Evolutionary conservation across 2,113 vertebrate genomes (phyloP).

Genomic region (Misgurnus anguillicaudatus): DNA sequence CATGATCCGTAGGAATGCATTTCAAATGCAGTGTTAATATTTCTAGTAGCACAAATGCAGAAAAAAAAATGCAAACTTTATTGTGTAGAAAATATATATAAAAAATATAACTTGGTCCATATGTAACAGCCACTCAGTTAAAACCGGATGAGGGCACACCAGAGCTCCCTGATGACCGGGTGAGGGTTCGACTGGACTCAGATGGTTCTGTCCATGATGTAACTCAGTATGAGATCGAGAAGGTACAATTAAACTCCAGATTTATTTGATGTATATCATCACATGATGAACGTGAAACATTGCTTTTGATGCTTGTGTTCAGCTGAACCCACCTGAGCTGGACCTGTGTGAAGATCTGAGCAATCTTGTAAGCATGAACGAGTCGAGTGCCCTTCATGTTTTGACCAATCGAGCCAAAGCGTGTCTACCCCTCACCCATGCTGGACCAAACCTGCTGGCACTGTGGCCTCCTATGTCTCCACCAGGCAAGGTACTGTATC

Average conservation of each 20-base stretch:
- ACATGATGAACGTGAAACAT: not conserved
- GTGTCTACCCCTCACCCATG: constrained; percentile 76
- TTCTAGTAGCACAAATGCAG: too few species aligned
- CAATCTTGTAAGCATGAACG: constrained; percentile 80
- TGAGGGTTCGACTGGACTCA: constrained; percentile 77
- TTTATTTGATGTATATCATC: not conserved
- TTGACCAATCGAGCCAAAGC: constrained; percentile 76
- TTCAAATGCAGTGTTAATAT: too few species aligned
- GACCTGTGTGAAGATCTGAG: constrained; percentile 86
- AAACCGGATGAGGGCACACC: constrained; percentile 93
- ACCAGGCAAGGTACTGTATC: constrained; percentile 72
- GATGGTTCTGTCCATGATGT: constrained; percentile 78
- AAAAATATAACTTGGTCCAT: constrained; percentile 3
- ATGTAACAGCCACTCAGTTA: constrained; percentile 83
- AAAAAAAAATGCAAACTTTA: too few species aligned
- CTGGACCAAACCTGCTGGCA: constrained; percentile 80
- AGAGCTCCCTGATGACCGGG: constrained; percentile 79
- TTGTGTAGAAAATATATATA: too few species aligned
- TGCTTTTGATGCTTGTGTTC: not conserved
- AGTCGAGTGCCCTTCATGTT: constrained; percentile 80
- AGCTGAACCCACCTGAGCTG: constrained; percentile 86
- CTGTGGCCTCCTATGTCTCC: constrained; percentile 55
- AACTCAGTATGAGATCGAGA: constrained; percentile 79
- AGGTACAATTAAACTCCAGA: constrained; percentile 69
- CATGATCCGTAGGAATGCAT: too few species aligned